Evolutionary conservation across 2,113 vertebrate genomes (phyloP).

Genomic region (Onychorhynchus coronatus): DNA sequence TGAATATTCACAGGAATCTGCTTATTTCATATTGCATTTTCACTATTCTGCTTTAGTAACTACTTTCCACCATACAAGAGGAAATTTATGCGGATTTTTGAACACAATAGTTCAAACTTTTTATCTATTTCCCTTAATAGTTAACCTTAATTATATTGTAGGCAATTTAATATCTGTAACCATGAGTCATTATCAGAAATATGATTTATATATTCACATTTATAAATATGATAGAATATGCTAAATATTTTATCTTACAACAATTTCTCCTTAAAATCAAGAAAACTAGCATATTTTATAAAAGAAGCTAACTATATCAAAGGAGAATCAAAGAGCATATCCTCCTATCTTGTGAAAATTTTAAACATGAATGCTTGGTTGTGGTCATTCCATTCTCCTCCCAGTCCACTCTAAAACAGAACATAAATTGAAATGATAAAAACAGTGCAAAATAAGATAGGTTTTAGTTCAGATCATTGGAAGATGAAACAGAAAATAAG

Average conservation of each 20-base stretch:
- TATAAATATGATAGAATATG: not conserved
- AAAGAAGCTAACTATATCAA: not conserved
- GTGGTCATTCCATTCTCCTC: not conserved
- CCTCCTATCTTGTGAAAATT: not conserved
- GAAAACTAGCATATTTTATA: not conserved
- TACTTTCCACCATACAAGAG: not conserved
- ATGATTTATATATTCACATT: not conserved
- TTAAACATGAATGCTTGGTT: not conserved
- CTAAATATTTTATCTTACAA: not conserved
- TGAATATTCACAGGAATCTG: not conserved
- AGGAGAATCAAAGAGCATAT: not conserved
- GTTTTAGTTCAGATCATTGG: not conserved
- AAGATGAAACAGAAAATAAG: not conserved
- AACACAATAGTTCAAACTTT: not conserved
- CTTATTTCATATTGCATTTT: not conserved
- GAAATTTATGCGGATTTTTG: not conserved
- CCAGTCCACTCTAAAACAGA: not conserved
- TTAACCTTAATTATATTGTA: not conserved
- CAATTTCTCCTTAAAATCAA: not conserved
- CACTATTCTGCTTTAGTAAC: not conserved
- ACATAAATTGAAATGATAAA: not conserved
- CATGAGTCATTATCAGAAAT: not conserved
- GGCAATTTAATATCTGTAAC: not conserved
- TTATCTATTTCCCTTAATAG: not conserved
- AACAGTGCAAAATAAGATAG: not conserved